Conservation (phyloP, 2,113 vertebrate species). For the Phalacrocorax brasilianus region DNA sequence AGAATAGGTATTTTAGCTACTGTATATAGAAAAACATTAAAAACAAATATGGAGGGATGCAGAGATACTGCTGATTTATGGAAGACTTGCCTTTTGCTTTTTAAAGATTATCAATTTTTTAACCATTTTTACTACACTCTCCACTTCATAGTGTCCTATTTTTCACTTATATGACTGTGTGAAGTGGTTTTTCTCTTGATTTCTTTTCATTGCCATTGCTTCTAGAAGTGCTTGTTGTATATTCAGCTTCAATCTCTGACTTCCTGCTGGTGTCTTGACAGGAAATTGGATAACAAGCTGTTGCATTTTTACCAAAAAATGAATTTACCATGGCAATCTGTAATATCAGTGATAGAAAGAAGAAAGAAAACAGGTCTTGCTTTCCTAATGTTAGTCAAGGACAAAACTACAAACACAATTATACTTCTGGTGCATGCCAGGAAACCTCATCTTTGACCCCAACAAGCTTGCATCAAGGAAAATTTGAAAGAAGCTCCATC, state of each 20-base stretch:
- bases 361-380: background rate
- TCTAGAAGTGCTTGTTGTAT: background rate
- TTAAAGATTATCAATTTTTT: background rate
- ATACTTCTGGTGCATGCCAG: background rate
- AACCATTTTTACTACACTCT: background rate
- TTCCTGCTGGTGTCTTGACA: background rate
- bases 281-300: background rate
- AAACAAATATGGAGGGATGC: background rate
- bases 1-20: background rate
- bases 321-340: background rate
- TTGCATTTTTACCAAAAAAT: background rate
- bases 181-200: background rate
- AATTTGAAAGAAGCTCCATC: background rate
- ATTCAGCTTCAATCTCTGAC: background rate
- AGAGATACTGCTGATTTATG: background rate
- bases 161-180: background rate
- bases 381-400: background rate
- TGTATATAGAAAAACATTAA: background rate
- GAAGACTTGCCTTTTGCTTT: background rate
- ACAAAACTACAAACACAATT: background rate
- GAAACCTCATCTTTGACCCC: no score
- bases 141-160: background rate
- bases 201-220: background rate
- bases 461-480: background rate
- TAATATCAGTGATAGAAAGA: background rate